A percentile compares a stretch with the other conserved stretches of the same genome.
Conservation (phyloP, 1,140 invertebrate species). For the Drosophila mojavensis region DNA sequence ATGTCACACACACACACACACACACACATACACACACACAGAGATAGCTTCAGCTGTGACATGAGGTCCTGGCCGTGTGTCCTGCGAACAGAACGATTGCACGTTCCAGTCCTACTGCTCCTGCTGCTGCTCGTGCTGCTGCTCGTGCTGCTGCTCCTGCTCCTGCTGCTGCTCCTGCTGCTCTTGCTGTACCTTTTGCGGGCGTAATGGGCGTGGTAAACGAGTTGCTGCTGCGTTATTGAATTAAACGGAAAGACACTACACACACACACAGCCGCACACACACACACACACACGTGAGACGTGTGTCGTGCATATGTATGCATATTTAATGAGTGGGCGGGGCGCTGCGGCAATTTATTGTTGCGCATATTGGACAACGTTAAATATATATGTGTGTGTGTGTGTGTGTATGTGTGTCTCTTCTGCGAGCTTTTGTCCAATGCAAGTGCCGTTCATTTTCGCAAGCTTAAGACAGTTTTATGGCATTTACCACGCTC, state of each 20-base stretch:
- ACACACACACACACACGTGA: too few species aligned
- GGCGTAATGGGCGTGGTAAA: slow-evolving; percentile 47
- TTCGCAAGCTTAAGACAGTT: slow-evolving; percentile 40
- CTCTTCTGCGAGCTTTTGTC: slow-evolving; percentile 11
- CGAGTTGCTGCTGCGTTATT: slow-evolving; percentile 71
- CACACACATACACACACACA: background rate
- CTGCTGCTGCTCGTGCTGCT: slow-evolving; percentile 4
- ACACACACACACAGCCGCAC: background rate
- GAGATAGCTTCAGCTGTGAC: slow-evolving; percentile 25
- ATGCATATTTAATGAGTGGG: slow-evolving; percentile 38
- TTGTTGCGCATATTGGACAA: slow-evolving; percentile 24
- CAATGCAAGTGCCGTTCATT: slow-evolving; percentile 28
- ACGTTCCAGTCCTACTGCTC: slow-evolving; percentile 5
- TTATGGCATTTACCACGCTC: slow-evolving; percentile 31
- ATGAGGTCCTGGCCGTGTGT: slow-evolving; percentile 16
- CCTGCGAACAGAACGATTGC: slow-evolving; percentile 24
- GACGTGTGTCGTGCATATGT: background rate
- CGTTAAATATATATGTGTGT: background rate
- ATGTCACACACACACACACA: slow-evolving; percentile 14
- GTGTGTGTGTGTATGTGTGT: slow-evolving; percentile 14
- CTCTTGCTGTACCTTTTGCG: slow-evolving; percentile 22
- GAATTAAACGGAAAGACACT: slow-evolving; percentile 63
- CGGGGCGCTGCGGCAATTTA: slow-evolving; percentile 33
- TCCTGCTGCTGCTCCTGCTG: slow-evolving; percentile 8
- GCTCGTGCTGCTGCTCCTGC: background rate